Base-by-base conservation (phyloP, 2,888 invertebrate species). In the Physocephala rufipes region DNA sequence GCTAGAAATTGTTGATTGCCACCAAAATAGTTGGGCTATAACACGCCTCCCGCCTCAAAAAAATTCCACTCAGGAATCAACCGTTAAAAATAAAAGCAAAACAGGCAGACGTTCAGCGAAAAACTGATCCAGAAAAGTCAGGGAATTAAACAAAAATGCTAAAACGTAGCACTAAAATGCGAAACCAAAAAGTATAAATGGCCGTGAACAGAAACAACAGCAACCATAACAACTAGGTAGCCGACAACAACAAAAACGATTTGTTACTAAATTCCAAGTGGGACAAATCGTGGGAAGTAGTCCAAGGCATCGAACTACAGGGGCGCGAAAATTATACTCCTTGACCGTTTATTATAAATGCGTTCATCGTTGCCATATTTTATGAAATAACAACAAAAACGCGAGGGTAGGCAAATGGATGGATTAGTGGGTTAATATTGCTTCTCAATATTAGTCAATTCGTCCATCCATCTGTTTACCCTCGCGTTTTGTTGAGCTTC, bases 261-360 rank as follows among this genome's bases (percentile, higher is more conserved):
- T n/a, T n/a, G n/a, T 67, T 26, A 64, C 51, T 67, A 67, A 70
- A 70, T 70, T 70, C 30, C 65, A 71, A 61, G 30, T 67, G 51
- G 71, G 71, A 71, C 71, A 71, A 36, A 59, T 67, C 68, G 67
- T 65, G 63, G n/a, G 36, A 36, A 7, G 36, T 36, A 9, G 69
- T 72, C 69, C 45, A 68, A 62, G 47, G 72, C 74, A 69, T 47
- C 72, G 64, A 74, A 72, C 72, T 74, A 71, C 67, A 71, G 71
- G 59, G 74, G 74, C 72, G 74, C 64, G 72, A 74, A 74, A 74
- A 74, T 72, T 72, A 72, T 66, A 74, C 51, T 68, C 59, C 70
- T 43, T 63, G 61, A 43, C 68, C 49, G 68, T 68, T 51, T 62
- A 68, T 68, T 68, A 68, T 68, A 49, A 68, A 36, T 9, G 62